Evolutionary conservation across 2,113 vertebrate species (phyloP), one percentile per base, ranked within the genome.

Genomic region (Recurvirostra avosetta): DNA sequence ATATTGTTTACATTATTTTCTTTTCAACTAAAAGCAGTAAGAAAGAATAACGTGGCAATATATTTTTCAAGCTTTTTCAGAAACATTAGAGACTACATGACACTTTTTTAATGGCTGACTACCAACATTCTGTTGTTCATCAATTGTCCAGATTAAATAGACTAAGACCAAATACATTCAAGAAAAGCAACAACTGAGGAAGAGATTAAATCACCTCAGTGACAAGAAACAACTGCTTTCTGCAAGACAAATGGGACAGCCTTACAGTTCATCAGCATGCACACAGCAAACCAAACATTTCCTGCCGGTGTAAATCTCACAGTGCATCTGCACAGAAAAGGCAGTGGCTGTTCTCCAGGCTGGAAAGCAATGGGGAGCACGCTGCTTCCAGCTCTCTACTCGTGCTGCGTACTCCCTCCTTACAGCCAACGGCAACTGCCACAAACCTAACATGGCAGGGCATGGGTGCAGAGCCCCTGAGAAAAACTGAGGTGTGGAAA

Each of bases 401-500:
- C 7, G 1, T 38, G 63, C 58, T 45, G 7, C 12, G 12, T 6
- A 6, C 30, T 77, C 40, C 41, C 7, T 67, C 38, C 49, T 47
- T 52, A 56, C 17, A 86, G 9, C n/a, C 32, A 84, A 62, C 8
- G 52, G 36, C 25, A 66, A 36, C 53, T 25, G 19, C 26, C 72
- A 47, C 15, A 65, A 89, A n/a, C 40, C 29, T 56, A 20, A 30
- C 1, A 5, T 8, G 6, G 14, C 27, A 88, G 14, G 25, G 30
- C 49, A 65, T 0, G 1, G 45, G 11, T 9, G 49, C 5, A 29
- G 55, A 68, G 17, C 27, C 12, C 29, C 16, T 5, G 3, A 34
- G 11, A 65, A 89, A 91, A 65, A 17, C 1, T 0, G 0, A 72
- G 21, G 21, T 58, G 29, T 11, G 26, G 21, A 52, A 86, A 75